Evolutionary conservation across 2,888 invertebrate species (phyloP), one percentile per base, ranked within the genome.

Genomic region (Sarcophaga variegata): DNA sequence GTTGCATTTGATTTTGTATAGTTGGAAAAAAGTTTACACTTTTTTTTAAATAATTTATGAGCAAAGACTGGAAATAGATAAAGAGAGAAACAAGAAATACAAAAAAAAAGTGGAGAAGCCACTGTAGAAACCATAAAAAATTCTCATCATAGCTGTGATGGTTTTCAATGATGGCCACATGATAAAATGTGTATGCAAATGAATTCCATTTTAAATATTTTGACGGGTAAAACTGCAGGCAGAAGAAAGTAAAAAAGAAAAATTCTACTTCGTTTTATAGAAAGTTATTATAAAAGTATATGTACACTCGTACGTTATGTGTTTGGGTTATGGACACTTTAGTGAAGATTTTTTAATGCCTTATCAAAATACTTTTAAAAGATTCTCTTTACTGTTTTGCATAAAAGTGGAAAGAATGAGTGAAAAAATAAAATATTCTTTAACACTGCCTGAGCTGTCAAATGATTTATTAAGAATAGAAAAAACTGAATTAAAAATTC

Each of bases 261-360:
- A 20, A 64, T 76, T 81, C 62, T 59, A 74, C 71, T 59, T 12
- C 22, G 59, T 72, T 64, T 66, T 10, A 37, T 10, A 37, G 8
- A 37, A 10, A 37, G 37, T 10, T 2, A 10, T 37, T 37, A 37
- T 17, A 27, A 66, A 37, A 3, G 59, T 17, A 14, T 59, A 59
- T 17, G n/a, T 59, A 59, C 59, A 49, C 37, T 37, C 37, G 37
- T 37, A 59, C 63, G 6, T 72, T 74, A n/a, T 74, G 59, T 59
- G 69, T 20, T 10, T 20, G 20, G 62, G 10, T 17, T 59, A 66
- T 63, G 71, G 64, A 72, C 59, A 80, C 17, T 22, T 64, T 80
- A 72, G 37, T 12, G 25, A 54, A 37, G 64, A 70, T 54, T 82
- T 76, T 37, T 76, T 70, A 76, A 82, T 76, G 63, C 49, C 22